Base-by-base conservation (phyloP, 1,140 invertebrate species). In the Leptinotarsa lineolata region DNA sequence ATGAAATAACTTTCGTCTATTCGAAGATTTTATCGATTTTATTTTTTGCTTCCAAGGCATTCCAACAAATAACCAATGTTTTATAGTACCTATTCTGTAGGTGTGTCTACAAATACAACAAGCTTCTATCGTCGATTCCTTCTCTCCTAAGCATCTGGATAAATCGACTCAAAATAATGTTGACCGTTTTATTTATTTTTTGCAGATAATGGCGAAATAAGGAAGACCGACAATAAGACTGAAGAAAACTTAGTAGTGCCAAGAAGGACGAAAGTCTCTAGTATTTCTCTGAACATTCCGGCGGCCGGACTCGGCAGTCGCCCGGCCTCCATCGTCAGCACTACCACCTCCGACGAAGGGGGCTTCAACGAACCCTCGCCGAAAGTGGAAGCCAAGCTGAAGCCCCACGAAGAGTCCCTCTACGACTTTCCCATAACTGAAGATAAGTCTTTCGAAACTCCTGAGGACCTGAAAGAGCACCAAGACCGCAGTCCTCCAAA, bases 341-440 rank as follows among this genome's bases (percentile, higher is more conserved):
- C 88, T 4, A 89, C 88, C 63, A 88, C 87, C 39, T 87, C 85
- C 4, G 90, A 91, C 80, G 90, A 90, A 82, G 89, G 89, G 20
- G 89, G 89, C 8, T 89, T 90, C 83, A 90, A 90, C 81, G 90
- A 90, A 81, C 88, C 88, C 13, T 88, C 86, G 68, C 88, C 89
- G 0, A 89, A 90, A 81, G 86, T 90, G 72, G 89, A 89, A 82
- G 89, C 89, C 68, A 87, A 88, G 68, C 81, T 90, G 44, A 86
- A 88, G 78, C 88, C 83, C 30, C 85, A 80, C 79, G 81, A 82
- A 76, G 77, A 81, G 60, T 79, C 81, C 2, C 22, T 82, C 12
- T 81, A 81, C 61, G 78, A 81, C 71, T 80, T 80, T 68, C 79
- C 79, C 15, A 70, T 79, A 54, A 78, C 77, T 21, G 81, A 80